phyloP scores from a whole-genome alignment of 2,797 vertebrate genomes.

The Gymnoscopelus braueri region DNA sequence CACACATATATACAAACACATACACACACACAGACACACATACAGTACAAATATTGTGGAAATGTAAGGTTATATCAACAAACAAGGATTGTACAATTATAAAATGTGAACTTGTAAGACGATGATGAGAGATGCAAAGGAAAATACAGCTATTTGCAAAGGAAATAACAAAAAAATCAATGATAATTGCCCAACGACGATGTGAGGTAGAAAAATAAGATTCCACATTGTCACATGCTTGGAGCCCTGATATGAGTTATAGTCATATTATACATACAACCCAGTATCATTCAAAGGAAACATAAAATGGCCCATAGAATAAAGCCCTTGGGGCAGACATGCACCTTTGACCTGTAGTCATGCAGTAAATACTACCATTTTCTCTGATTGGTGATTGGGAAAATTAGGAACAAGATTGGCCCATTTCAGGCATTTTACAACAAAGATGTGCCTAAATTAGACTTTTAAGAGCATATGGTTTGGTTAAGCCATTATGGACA shows the following conservation, averaged over 20 bases:
- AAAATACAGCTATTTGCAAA: slow-evolving; percentile 53
- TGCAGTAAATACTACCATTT: slow-evolving; percentile 72
- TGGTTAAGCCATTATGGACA: slow-evolving; percentile 53
- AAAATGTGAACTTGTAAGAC: slow-evolving; percentile 47
- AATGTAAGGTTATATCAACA: slow-evolving; percentile 1
- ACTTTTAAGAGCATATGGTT: slow-evolving; percentile 59
- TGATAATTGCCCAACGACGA: slow-evolving; percentile 72
- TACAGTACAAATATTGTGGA: too few relatives aligned
- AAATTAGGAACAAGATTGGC: slow-evolving; percentile 61
- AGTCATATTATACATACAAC: slow-evolving; percentile 47
- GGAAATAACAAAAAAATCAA: slow-evolving; percentile 58
- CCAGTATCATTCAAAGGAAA: slow-evolving; percentile 53
- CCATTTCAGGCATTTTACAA: slow-evolving; percentile 67
- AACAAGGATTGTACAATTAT: slow-evolving; percentile 24
- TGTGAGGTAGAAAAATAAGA: slow-evolving; percentile 89
- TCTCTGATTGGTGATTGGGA: slow-evolving; percentile 78
- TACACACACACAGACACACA: too few relatives aligned
- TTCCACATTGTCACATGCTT: slow-evolving; percentile 65
- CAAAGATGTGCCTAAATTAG: slow-evolving; percentile 63
- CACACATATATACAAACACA: too few relatives aligned
- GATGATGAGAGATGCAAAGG: slow-evolving; percentile 52
- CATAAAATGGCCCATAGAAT: slow-evolving; percentile 48
- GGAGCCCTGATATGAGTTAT: slow-evolving; percentile 64
- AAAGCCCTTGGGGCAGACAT: slow-evolving; percentile 26
- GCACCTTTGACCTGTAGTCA: slow-evolving; percentile 60